Base-by-base conservation (phyloP, 1,140 invertebrate genomes). In the Scaptomyza montana region DNA sequence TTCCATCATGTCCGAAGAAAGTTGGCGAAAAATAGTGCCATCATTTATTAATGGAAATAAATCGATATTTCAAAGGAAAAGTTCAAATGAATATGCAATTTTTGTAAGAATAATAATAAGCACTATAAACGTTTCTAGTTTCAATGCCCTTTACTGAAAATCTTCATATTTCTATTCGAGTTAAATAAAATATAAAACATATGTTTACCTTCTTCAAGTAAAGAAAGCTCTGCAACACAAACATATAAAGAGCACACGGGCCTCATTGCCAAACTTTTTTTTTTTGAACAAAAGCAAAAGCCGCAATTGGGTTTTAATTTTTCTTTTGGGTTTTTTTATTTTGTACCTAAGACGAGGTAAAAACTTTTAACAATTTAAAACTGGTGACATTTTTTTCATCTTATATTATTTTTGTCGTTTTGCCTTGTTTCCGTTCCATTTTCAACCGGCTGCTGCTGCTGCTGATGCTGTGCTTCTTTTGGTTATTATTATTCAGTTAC, bases 401-500 rank as follows among this genome's bases (percentile, higher is more conserved):
- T 36, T 36, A 9, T 36, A 9, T 36, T 36, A 9, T 13, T 56
- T 63, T 19, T 57, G 16, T 46, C 47, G 2, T 30, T 47, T 47
- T 33, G 16, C 55, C 5, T 41, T 59, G 0, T 46, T 59, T 66
- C 21, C 53, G 36, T 84, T 69, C 46, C 69, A 61, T 70, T 78
- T 62, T 56, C 50, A 41, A 33, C 10, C 61, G 36, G 25, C 61
- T 43, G 33, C 46, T 51, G 36, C 46, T 51, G 36, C 16, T 56
- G 33, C n/a, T 50, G 39, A 36, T 28, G 47, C 25, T 36, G 36
- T 69, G 69, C 63, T 56, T 65, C 47, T 66, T 62, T 78, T 78
- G 87, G 70, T 86, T 86, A 87, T 86, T 86, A 87, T 86, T 86
- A 86, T 86, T 87, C 82, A 78, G 82, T 86, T 86, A 86, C 82